Evolutionary conservation across 2,888 invertebrate genomes (phyloP).

Genomic region (Mesorhabditis sp.): DNA sequence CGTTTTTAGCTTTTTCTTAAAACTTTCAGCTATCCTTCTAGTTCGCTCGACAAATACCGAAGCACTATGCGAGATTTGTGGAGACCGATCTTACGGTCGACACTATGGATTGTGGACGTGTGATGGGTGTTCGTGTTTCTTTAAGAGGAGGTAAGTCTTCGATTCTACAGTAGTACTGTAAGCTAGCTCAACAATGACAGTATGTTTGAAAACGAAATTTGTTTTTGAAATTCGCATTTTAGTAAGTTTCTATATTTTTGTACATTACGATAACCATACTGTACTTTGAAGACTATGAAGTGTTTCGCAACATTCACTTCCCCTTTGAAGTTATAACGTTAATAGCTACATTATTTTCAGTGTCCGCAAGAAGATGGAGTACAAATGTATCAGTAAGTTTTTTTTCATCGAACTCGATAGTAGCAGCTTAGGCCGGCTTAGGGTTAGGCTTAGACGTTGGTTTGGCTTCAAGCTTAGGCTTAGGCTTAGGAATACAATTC

Average conservation of each 20-base stretch:
- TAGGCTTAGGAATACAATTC: background rate
- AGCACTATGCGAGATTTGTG: slow-evolving; percentile 72
- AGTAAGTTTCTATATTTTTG: too few relatives aligned
- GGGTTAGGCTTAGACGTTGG: too few relatives aligned
- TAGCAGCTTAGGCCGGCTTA: too few relatives aligned
- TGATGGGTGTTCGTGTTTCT: slow-evolving; percentile 85
- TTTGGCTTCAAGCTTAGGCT: background rate
- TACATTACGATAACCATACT: too few relatives aligned
- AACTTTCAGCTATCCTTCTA: background rate
- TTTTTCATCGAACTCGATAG: background rate
- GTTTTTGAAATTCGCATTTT: too few relatives aligned
- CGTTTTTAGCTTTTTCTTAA: too few relatives aligned
- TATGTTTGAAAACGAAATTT: too few relatives aligned
- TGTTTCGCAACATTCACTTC: too few relatives aligned
- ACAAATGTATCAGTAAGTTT: slow-evolving; percentile 74
- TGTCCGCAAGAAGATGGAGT: slow-evolving; percentile 72
- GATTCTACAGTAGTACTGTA: background rate
- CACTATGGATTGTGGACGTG: slow-evolving; percentile 77
- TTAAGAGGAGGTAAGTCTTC: slow-evolving; percentile 69
- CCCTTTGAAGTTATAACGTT: too few relatives aligned
- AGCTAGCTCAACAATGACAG: background rate
- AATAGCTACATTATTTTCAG: slow-evolving; percentile 8
- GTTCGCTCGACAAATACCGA: background rate
- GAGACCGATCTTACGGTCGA: slow-evolving; percentile 71
- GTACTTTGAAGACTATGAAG: too few relatives aligned